Percentiles rank a stretch among this genome's conserved stretches.
Conservation (phyloP, 2,888 invertebrate genomes). For the Yponomeuta cagnagella region DNA sequence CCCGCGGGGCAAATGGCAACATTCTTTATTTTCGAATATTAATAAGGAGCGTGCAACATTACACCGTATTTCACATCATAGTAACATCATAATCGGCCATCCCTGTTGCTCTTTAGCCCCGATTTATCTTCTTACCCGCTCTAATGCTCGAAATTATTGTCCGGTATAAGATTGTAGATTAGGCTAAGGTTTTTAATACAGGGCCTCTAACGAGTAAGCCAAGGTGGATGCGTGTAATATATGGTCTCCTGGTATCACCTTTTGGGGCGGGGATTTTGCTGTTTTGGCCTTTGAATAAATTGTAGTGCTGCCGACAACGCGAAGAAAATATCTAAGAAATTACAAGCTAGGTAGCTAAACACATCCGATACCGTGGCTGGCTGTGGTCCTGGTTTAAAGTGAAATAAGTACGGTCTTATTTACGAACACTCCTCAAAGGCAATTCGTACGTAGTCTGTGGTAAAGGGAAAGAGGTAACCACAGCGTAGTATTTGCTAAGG, state of each 20-base stretch:
- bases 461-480: no score
- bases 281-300: slow-evolving; percentile 3
- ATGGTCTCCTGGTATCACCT: slow-evolving; percentile 10
- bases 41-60: slow-evolving; percentile 69
- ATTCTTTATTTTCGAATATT: slow-evolving; percentile 73
- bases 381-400: no score
- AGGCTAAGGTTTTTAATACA: slow-evolving; percentile 12
- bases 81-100: slow-evolving; percentile 47
- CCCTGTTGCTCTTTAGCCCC: slow-evolving; percentile 30
- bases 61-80: slow-evolving; percentile 68
- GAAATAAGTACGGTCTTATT: no score
- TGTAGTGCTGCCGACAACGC: background rate
- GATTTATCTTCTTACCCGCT: slow-evolving; percentile 32
- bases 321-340: background rate
- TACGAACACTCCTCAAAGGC: no score
- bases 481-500: no score
- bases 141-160: slow-evolving; percentile 36
- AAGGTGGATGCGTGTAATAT: slow-evolving; percentile 13
- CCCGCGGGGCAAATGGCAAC: slow-evolving; percentile 59
- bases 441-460: no score
- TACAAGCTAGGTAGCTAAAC: no score
- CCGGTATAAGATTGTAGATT: slow-evolving; percentile 13
- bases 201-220: slow-evolving; percentile 9
- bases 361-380: no score
- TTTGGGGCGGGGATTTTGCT: background rate